Percentiles rank a stretch among this genome's conserved stretches.
phyloP scores from a whole-genome alignment of 2,113 vertebrate genomes.

The Trogon surrucura region DNA sequence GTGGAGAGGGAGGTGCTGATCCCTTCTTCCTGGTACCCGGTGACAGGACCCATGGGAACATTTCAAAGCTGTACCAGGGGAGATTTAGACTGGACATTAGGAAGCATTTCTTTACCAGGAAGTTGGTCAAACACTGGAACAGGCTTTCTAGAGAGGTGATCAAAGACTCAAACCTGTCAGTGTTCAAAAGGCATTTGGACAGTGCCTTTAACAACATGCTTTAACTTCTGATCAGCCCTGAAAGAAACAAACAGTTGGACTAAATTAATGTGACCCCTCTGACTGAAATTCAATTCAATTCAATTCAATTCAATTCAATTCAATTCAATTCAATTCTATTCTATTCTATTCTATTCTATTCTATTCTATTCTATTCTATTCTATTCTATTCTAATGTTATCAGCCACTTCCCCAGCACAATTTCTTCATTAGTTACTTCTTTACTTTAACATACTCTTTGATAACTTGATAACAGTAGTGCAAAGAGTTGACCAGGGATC shows the following conservation, averaged over 20 bases:
- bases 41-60: rapidly evolving
- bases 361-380: neutral
- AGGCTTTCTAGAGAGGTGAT: neutral
- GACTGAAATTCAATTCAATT: neutral
- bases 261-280: neutral
- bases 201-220: neutral
- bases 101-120: neutral
- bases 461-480: neutral
- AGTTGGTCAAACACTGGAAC: neutral
- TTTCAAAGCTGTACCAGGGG: neutral
- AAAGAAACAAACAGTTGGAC: neutral
- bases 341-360: neutral
- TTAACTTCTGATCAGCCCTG: neutral
- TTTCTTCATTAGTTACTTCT: neutral
- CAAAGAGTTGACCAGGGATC: neutral
- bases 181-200: neutral
- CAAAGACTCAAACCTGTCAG: neutral
- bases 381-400: neutral
- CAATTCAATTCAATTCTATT: neutral
- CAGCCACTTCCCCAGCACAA: neutral
- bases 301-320: too few species aligned
- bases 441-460: neutral
- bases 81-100: neutral
- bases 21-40: neutral
- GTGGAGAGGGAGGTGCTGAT: neutral